Evolutionary conservation across 92 coral and sea anemone species (phyloP), one percentile per base, ranked within the genome.

Genomic region (Actinostola sp.): DNA sequence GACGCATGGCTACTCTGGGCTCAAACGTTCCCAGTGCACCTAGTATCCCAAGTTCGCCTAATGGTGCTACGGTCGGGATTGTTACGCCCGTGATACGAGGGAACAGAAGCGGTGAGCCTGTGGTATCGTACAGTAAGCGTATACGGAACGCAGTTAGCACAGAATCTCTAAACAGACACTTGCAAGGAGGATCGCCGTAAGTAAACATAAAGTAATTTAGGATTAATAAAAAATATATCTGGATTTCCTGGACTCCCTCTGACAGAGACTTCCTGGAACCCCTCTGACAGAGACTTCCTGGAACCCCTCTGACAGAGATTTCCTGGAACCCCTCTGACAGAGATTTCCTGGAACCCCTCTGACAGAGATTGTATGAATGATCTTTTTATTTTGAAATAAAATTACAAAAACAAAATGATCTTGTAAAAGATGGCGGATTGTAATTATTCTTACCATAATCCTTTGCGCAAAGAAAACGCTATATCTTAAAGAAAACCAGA

Each of bases 31-130:
- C 97, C 49, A 88, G 89, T 71, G 75, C 89, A 25, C 89, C 97
- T 30, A 90, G 90, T 35, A 49, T 76, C 2, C 89, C 96, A 17
- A 87, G 89, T 70, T 80, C 97, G 1, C 95, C 90, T 1, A 92
- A 92, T 49, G 97, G 97, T 33, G 89, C 96, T 63, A 75, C 94
- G 0, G 86, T 82, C 2, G 90, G 89, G 15, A 87, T 94, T 33
- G 95, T 92, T 61, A 78, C 92, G 71, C 98, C 98, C 6, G 98
- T 94, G 24, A 94, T 94, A 48, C 97, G 98, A 46, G 98, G 98
- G 27, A 92, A 89, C 56, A 85, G 91, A 63, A 60, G 90, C 17
- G 79, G 84, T 29, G 98, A 94, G 67, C 98, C 98, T 15, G 77
- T 73, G 34, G 98, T 94, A 10, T 27, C 89, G 25, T 94, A 94